Conservation (phyloP, 2,113 vertebrate genomes). For the Alethe castanea region DNA sequence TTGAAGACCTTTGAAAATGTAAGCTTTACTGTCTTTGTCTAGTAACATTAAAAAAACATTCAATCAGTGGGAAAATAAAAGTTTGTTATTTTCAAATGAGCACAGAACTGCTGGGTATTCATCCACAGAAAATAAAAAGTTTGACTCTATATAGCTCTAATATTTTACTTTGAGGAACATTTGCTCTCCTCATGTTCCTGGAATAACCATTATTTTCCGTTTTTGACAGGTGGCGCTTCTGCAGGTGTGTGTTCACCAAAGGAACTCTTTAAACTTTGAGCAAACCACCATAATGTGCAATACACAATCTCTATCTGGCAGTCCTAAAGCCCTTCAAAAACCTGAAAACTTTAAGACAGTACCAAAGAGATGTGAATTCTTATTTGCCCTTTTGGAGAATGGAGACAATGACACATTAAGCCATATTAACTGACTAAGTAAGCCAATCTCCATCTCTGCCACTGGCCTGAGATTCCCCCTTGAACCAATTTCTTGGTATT, state of each 20-base stretch:
- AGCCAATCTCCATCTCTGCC: not conserved
- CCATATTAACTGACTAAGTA: not conserved
- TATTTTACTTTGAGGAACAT: not conserved
- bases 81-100: not conserved
- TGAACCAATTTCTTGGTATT: constrained; percentile 9
- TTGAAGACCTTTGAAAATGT: constrained; percentile 4
- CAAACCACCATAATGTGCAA: not conserved
- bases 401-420: constrained; percentile 1
- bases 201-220: not conserved
- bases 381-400: not conserved
- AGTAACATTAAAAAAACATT: not conserved
- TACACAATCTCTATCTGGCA: not conserved
- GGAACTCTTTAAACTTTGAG: not conserved
- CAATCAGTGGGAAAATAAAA: not conserved
- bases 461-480: not conserved
- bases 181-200: not conserved
- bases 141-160: not conserved
- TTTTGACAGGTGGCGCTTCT: not conserved
- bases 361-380: not conserved
- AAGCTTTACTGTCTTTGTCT: not conserved
- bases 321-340: not conserved
- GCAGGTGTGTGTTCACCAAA: not conserved
- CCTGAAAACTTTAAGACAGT: not conserved
- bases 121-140: not conserved
- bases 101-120: not conserved